Base-by-base conservation (phyloP, 1,140 invertebrate genomes). In the Euwallacea fornicatus region DNA sequence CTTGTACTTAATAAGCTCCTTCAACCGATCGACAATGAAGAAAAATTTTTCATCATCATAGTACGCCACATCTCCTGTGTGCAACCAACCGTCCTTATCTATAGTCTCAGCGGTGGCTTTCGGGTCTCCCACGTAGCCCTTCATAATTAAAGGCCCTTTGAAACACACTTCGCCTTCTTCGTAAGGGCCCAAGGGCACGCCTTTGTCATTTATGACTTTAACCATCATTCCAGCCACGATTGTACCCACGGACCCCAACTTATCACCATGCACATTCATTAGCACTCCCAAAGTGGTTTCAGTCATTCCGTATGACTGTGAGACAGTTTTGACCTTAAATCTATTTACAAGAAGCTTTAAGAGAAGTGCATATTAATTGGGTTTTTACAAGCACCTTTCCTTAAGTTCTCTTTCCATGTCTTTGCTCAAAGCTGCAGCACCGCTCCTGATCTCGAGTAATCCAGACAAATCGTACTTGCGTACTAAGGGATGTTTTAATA, bases 21-120 rank as follows among this genome's bases (percentile, higher is more conserved):
- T 77, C 42, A 77, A 55, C 43, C 76, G 69, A 47, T 76, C 76
- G 13, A 77, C 76, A 9, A 77, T 76, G 62, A 76, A 77, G 55
- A 77, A 77, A 50, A 71, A 73, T 61, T 61, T 42, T 4, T 86
- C 87, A 7, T 92, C 85, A 75, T 94, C 91, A 73, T 88, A 89
- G 78, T 89, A 91, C 0, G 88, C 92, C 66, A 94, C 85, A 80
- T 95, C 92, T n/a, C 93, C 93, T 21, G 92, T 93, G 68, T 91
- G 87, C 8, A 95, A 79, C 88, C 90, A 95, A 0, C 91, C 90
- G 54, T 93, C 87, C 15, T 76, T 72, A 76, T 90, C 89, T 4
- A 94, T 83, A 1, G 86, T 88, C 6, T 86, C 85, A 10, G 83
- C 82, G 7, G 90, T 91, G 7, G 89, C 88, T 67, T 85, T 82